Evolutionary conservation across 2,888 invertebrate species (phyloP).

Genomic region (Phalera bucephala): DNA sequence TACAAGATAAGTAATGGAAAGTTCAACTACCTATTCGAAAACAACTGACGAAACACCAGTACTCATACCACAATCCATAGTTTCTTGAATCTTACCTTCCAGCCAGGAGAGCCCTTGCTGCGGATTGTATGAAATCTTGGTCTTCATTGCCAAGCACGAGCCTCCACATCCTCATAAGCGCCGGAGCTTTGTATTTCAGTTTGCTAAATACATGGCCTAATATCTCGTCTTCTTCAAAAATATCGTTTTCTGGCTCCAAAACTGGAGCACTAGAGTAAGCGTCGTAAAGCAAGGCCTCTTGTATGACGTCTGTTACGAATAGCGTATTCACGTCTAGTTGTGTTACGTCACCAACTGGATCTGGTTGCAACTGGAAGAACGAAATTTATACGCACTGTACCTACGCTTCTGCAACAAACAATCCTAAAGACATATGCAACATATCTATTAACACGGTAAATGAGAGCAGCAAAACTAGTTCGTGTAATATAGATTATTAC

Average conservation of each 20-base stretch:
- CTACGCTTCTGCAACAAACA: no score
- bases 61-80: no score
- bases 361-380: slow-evolving; percentile 46
- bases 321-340: slow-evolving; percentile 59
- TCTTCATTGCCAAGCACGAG: slow-evolving; percentile 40
- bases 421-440: no score
- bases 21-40: no score
- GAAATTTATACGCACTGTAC: not conserved
- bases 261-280: slow-evolving; percentile 37
- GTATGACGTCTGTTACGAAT: slow-evolving; percentile 65
- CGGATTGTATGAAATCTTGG: slow-evolving; percentile 50
- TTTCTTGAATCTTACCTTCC: slow-evolving; percentile 19
- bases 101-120: slow-evolving; percentile 45
- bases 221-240: slow-evolving; percentile 49
- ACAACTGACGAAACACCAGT: no score
- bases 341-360: slow-evolving; percentile 30
- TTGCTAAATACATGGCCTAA: slow-evolving; percentile 53
- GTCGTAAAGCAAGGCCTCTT: slow-evolving; percentile 62
- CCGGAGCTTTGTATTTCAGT: slow-evolving; percentile 59
- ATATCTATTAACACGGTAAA: no score
- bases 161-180: slow-evolving; percentile 57
- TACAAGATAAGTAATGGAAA: no score
- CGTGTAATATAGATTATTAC: no score
- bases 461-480: no score
- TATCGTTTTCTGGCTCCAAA: slow-evolving; percentile 37